These are phyloP conservation scores for Calameuta pallipes DNA, from an alignment of 2,888 invertebrate species.

Conservation along the genomic window DNA sequence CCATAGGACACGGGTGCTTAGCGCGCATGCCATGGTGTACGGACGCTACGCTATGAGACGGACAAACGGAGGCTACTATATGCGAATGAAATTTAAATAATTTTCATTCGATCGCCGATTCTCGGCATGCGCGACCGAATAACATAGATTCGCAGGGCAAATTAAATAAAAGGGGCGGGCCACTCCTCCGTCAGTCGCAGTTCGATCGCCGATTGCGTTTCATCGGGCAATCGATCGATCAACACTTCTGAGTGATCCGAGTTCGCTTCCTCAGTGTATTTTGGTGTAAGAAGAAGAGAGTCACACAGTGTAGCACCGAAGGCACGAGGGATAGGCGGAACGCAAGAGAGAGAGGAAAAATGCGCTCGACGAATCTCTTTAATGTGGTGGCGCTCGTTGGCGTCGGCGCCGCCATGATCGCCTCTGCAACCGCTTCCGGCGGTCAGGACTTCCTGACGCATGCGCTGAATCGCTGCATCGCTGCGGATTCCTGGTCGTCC, in stretches of 20 bases:
- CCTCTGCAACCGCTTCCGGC: constrained; percentile 65
- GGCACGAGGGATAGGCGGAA: too few relatives aligned
- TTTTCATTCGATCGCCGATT: constrained; percentile 63
- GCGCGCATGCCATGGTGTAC: constrained; percentile 56
- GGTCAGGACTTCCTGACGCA: constrained; percentile 53
- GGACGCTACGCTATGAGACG: constrained; percentile 33
- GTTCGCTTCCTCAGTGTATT: too few relatives aligned
- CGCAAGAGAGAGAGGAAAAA: too few relatives aligned
- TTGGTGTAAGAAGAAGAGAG: too few relatives aligned
- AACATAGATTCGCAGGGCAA: constrained; percentile 63
- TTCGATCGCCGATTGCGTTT: constrained; percentile 63
- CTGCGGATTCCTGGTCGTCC: constrained; percentile 74
- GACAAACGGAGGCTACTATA: constrained; percentile 25
- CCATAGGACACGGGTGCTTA: constrained; percentile 42
- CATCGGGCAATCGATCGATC: constrained; percentile 42
- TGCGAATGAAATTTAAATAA: constrained; percentile 65
- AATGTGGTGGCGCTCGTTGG: constrained; percentile 61
- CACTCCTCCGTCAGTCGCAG: constrained; percentile 65
- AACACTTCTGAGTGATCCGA: neutral
- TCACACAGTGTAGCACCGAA: too few relatives aligned
- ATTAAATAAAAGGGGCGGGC: constrained; percentile 66
- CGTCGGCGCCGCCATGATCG: constrained; percentile 75
- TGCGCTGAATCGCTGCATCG: constrained; percentile 77
- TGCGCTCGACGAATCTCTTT: too few relatives aligned
- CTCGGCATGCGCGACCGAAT: constrained; percentile 65